Conservation (phyloP, 2,113 vertebrate species). For the Spilogale gracilis region DNA sequence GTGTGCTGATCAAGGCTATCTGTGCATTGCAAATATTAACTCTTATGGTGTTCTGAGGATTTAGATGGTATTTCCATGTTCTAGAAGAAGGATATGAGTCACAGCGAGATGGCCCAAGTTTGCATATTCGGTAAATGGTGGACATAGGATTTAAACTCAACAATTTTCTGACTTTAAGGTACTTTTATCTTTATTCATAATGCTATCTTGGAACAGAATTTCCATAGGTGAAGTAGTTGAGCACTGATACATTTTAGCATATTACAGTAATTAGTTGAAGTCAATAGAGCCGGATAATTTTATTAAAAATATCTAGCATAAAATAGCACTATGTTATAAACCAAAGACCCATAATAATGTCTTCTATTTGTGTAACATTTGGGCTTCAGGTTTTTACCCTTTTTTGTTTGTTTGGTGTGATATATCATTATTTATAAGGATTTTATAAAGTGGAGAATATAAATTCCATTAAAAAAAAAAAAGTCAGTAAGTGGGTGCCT, state of each 20-base stretch:
- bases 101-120: not conserved
- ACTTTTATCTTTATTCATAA: not conserved
- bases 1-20: rapidly evolving
- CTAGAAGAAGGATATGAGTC: not conserved
- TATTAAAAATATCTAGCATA: not conserved
- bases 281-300: not conserved
- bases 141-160: not conserved
- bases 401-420: not conserved
- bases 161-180: not conserved
- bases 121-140: not conserved
- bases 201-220: not conserved
- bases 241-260: not conserved
- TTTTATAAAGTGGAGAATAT: not conserved
- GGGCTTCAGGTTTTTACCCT: not conserved
- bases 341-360: not conserved
- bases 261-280: not conserved
- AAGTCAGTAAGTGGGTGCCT: not conserved
- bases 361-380: not conserved
- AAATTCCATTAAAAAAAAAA: not conserved
- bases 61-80: not conserved
- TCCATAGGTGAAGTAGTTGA: not conserved
- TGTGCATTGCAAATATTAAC: not conserved
- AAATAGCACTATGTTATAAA: not conserved
- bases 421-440: not conserved
- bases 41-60: too few relatives aligned